Conservation (phyloP, 2,113 vertebrate species). For the Microtus montanus region DNA sequence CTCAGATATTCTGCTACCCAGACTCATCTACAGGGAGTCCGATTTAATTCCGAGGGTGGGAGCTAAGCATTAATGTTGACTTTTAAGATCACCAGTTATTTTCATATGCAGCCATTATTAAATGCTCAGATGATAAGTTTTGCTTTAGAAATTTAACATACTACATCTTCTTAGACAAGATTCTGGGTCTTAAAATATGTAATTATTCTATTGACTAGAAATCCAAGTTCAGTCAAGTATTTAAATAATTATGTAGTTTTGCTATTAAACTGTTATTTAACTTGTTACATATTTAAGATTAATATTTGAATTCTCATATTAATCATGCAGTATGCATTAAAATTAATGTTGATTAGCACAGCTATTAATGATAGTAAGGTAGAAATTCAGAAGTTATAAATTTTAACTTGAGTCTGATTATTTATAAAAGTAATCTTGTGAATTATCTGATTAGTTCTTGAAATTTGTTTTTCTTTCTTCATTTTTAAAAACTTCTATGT, state of each 20-base stretch:
- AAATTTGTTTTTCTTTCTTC: constrained; percentile 71
- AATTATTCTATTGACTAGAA: constrained; percentile 40
- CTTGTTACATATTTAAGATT: constrained; percentile 42
- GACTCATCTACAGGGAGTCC: not conserved
- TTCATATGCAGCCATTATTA: constrained; percentile 6
- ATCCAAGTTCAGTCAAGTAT: constrained; percentile 24
- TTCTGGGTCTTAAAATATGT: constrained; percentile 18
- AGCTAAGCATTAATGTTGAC: not conserved
- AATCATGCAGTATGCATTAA: constrained; percentile 40
- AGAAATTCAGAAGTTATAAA: constrained; percentile 12
- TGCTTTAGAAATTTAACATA: constrained; percentile 36
- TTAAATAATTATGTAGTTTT: constrained; percentile 59
- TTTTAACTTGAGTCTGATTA: constrained; percentile 51
- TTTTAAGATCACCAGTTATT: constrained; percentile 48
- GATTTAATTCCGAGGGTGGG: not conserved
- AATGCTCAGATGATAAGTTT: constrained; percentile 46
- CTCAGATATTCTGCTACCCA: constrained; percentile 9
- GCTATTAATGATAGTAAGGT: constrained; percentile 38
- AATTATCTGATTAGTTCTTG: constrained; percentile 60
- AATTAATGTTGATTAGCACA: constrained; percentile 50
- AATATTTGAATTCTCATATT: constrained; percentile 56
- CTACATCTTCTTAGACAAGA: not conserved
- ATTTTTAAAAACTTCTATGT: constrained; percentile 58
- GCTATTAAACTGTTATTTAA: constrained; percentile 24
- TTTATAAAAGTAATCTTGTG: constrained; percentile 54